phyloP scores from a whole-genome alignment of 2,113 vertebrate species.

The Galbula dea region DNA sequence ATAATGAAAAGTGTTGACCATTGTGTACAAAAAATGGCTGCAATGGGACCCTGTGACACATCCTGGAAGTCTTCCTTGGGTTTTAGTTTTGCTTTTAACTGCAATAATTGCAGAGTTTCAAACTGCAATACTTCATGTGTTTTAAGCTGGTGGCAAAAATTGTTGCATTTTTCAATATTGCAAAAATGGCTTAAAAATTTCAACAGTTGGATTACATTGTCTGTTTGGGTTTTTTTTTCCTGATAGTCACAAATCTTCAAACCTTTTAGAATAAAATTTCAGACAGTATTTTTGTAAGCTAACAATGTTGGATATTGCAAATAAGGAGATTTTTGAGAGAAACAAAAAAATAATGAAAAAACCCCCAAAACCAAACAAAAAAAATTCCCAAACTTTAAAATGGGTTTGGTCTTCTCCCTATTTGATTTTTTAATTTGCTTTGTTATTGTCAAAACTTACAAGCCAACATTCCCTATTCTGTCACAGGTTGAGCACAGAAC shows the following conservation, averaged over 20 bases:
- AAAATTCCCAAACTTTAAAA: background rate
- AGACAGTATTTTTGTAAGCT: background rate
- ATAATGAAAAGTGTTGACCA: background rate
- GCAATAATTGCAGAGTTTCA: background rate
- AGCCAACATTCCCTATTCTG: background rate
- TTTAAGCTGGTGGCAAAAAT: background rate
- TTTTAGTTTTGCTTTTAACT: background rate
- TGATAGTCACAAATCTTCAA: background rate
- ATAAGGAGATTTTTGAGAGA: background rate
- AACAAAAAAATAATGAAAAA: background rate
- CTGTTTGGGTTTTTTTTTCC: background rate
- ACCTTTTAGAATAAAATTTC: background rate
- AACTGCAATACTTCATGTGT: background rate
- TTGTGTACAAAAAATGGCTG: background rate
- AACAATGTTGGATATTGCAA: background rate
- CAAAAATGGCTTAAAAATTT: background rate
- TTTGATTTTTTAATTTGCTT: background rate
- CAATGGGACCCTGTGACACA: fast-evolving
- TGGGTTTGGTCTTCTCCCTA: background rate
- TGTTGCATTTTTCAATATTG: background rate
- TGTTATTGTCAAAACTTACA: background rate
- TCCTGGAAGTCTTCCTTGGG: background rate
- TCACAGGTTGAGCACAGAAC: background rate
- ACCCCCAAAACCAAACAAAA: background rate
- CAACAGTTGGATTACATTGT: background rate